Base-by-base conservation (phyloP, 1,140 invertebrate genomes). In the Psix sp. region DNA sequence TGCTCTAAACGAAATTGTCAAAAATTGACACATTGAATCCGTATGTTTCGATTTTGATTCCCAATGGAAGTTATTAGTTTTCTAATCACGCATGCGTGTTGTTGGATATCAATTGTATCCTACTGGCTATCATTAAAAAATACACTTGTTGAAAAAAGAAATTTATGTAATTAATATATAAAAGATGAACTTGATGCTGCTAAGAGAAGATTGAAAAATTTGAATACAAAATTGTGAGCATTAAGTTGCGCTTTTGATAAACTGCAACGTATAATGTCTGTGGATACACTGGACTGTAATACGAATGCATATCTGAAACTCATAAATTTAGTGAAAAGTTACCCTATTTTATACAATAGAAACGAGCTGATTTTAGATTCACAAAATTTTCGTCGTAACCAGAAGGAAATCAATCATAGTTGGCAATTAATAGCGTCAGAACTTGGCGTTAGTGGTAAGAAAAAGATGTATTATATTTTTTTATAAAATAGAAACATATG, bases 271-370 rank as follows among this genome's bases (percentile, higher is more conserved):
- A 67, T 42, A 46, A 68, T 68, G 65, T 68, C 65, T 43, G 39
- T 17, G 9, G n/a, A 15, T n/a, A 51, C 40, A 14, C 1, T 24
- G 16, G 45, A 48, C 5, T 45, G 38, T 13, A 59, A 65, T 18
- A 59, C 21, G 9, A 52, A 5, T 15, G 72, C 59, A 6, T 70
- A 75, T 60, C 66, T 75, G 13, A 75, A 75, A 66, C 17, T 75
- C 1, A 75, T 75, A 0, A 59, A 60, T 38, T 18, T 70, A 3
- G 65, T 75, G 0, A 70, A 66, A 40, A 40, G 20, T 2, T 31
- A 66, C 29, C 73, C 73, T 14, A 49, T 75, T 13, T 56, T 66
- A 20, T 51, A 68, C 5, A 57, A 33, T 0, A 17, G 31, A 39
- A 70, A 66, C 39, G 48, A 56, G 7, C n/a, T 54, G 16, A 75